These are phyloP conservation scores for Disparrhopalites patrizii DNA, from an alignment of 2,888 invertebrate species.

Conservation along the genomic window DNA sequence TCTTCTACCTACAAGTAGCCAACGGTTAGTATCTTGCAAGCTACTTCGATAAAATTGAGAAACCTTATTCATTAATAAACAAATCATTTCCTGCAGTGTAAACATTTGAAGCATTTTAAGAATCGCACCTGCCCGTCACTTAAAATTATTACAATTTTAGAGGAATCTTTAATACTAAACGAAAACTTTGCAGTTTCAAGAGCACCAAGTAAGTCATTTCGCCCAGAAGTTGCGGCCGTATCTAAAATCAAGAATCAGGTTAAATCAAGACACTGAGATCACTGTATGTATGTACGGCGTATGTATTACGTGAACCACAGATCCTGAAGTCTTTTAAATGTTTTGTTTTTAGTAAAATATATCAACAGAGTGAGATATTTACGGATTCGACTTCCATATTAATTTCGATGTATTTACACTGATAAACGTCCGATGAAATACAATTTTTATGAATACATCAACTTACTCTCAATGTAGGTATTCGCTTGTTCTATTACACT, in stretches of 20 bases:
- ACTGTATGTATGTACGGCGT: background rate
- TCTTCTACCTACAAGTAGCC: background rate
- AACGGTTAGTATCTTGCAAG: background rate
- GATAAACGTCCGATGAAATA: too few species aligned
- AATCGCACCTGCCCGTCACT: conserved; percentile 1
- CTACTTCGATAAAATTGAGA: too few species aligned
- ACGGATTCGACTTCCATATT: too few species aligned
- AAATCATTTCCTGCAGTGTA: too few species aligned
- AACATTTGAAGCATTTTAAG: background rate
- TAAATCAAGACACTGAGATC: background rate
- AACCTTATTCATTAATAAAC: too few species aligned
- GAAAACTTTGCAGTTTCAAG: background rate
- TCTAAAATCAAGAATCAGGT: background rate
- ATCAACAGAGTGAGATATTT: too few species aligned
- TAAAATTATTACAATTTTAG: background rate
- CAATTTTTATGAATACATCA: too few species aligned
- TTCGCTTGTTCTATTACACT: background rate
- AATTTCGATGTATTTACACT: too few species aligned
- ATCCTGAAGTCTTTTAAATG: too few species aligned
- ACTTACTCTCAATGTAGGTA: conserved; percentile 2
- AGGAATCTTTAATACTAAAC: background rate
- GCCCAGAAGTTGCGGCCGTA: background rate
- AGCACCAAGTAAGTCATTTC: background rate
- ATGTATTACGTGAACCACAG: background rate
- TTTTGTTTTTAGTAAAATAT: too few species aligned